Evolutionary conservation across 2,113 vertebrate species (phyloP).

Genomic region (Gallinago paraguaiae): DNA sequence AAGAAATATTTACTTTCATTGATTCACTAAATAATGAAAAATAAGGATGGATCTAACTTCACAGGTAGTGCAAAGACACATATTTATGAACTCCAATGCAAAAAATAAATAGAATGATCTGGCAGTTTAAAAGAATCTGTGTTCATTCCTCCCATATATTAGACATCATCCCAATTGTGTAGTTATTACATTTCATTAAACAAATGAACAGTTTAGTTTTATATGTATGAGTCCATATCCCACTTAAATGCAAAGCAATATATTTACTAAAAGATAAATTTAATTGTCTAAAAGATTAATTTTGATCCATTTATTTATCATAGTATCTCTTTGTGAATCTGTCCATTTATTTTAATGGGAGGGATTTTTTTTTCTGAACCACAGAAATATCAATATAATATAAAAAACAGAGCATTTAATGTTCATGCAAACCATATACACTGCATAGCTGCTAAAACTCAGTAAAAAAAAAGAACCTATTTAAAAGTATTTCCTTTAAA

Average conservation of each 20-base stretch:
- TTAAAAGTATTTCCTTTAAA: conserved; percentile 26
- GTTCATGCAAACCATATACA: neutral
- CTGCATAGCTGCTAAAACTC: neutral
- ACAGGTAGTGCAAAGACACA: neutral
- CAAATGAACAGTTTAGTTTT: neutral
- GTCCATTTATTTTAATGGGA: neutral
- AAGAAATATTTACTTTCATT: neutral
- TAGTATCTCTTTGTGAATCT: neutral
- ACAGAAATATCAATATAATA: neutral
- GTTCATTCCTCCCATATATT: neutral
- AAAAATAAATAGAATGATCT: neutral
- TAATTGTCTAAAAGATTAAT: neutral
- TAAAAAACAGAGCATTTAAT: neutral
- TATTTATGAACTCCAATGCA: neutral
- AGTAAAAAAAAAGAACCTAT: conserved; percentile 9
- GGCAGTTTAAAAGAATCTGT: neutral
- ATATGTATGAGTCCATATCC: neutral
- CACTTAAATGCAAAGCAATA: neutral
- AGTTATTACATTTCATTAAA: neutral
- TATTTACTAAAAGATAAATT: neutral
- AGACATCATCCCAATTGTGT: neutral
- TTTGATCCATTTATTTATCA: neutral
- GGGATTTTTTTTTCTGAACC: neutral
- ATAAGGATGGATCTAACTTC: neutral
- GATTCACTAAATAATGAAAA: neutral